Evolutionary conservation across 2,113 vertebrate species (phyloP), one percentile per base, ranked within the genome.

Genomic region (Bostrychus sinensis): DNA sequence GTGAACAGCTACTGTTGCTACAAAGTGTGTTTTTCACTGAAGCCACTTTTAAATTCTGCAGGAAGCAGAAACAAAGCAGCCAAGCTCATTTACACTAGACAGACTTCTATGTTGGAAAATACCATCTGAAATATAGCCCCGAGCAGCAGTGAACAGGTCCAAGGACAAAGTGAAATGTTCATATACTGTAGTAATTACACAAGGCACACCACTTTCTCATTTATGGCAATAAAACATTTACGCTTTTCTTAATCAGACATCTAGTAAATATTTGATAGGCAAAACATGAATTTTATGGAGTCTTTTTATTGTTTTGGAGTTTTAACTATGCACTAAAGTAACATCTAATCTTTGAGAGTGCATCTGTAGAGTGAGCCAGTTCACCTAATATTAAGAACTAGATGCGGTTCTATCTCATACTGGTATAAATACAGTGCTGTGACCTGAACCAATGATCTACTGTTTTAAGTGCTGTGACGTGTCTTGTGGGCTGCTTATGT

Each of bases 81-180:
- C 16, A 26, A 41, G 16, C 61, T 32, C n/a, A 13, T 48, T 56
- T 32, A 39, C 57, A 55, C 53, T 36, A 55, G 48, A 51, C 25
- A 51, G 14, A 28, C 7, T 16, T 25, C 3, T 25, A 25, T 41
- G 14, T 19, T 53, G 19, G 11, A 43, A 72, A 55, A 23, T 12
- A 17, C 6, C n/a, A 14, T 38, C 32, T 32, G 53, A 36, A 55
- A 55, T 32, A 55, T 34, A 20, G 53, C 53, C 28, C 9, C 28
- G n/a, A 55, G 32, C 53, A 19, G n/a, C n/a, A 34, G 10, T 2
- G 17, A 20, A 17, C 30, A 14, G 48, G 25, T 25, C 48, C 48
- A 51, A 51, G 48, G 48, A 51, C 48, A 51, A 28, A 25, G 23
- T 51, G 14, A n/a, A 51, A 51, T 51, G 48, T 51, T 28, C 48